phyloP scores from a whole-genome alignment of 2,113 vertebrate species.

The Corythoichthys haematopterus region DNA sequence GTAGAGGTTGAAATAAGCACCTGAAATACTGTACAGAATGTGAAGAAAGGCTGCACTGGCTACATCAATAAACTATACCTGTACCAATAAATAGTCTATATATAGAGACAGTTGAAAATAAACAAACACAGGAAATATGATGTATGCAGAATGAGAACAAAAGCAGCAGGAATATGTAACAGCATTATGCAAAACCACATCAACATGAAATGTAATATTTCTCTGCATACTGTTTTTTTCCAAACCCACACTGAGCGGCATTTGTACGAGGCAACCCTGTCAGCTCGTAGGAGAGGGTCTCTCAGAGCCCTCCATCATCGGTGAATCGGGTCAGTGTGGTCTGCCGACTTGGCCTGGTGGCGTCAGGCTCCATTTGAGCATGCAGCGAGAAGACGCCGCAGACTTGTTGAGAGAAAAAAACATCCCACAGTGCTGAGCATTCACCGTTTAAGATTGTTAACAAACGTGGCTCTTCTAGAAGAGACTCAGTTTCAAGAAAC shows the following conservation, averaged over 20 bases:
- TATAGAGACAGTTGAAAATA: no score
- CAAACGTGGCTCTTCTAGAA: conserved; percentile 33
- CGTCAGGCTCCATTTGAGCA: conserved; percentile 59
- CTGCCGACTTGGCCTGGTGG: conserved; percentile 59
- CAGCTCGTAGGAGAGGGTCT: conserved; percentile 22
- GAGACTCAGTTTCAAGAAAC: conserved; percentile 28
- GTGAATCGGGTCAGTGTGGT: conserved; percentile 67
- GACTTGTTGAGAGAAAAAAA: conserved; percentile 29
- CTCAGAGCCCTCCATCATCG: conserved; percentile 24
- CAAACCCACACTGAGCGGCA: conserved; percentile 16
- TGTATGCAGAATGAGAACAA: background rate
- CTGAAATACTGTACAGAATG: no score
- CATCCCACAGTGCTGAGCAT: conserved; percentile 66
- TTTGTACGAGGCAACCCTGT: conserved; percentile 29
- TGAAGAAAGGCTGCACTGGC: no score
- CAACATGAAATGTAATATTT: background rate
- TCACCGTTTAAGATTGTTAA: conserved; percentile 56
- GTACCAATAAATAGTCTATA: no score
- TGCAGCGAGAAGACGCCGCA: conserved; percentile 52
- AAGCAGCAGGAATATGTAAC: background rate
- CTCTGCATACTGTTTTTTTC: background rate
- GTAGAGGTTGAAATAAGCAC: no score
- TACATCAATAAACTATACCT: no score
- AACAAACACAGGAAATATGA: no score
- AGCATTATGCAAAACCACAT: background rate